Evolutionary conservation across 1,140 invertebrate genomes (phyloP).

Genomic region (Lepidurus couesii): DNA sequence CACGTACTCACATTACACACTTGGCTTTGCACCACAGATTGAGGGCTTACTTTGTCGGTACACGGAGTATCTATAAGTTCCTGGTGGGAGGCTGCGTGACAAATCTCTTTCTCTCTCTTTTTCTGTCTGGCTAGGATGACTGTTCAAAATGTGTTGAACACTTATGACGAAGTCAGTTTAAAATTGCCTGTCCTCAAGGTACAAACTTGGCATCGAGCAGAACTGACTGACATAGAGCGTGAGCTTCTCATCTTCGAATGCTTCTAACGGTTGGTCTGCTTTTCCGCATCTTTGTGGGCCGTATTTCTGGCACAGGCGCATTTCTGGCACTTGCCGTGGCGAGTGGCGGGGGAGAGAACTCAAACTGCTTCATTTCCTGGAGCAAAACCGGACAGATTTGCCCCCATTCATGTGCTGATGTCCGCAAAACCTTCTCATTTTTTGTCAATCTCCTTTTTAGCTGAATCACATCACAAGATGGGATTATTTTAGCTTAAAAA

Average conservation of each 20-base stretch:
- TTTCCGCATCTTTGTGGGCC: not conserved
- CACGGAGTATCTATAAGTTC: not conserved
- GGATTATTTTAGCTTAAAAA: not conserved
- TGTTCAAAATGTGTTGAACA: too few relatives aligned
- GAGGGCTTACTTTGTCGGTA: not conserved
- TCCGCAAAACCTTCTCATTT: not conserved
- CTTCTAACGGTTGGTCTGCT: not conserved
- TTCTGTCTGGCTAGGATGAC: too few relatives aligned
- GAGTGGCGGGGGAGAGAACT: not conserved
- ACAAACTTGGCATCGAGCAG: not conserved
- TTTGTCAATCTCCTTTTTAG: not conserved
- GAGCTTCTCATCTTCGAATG: not conserved
- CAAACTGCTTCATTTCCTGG: slow-evolving; percentile 8
- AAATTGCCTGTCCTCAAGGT: not conserved
- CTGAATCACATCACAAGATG: not conserved
- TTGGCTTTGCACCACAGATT: not conserved
- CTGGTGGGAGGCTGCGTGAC: too few relatives aligned
- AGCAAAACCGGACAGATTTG: not conserved
- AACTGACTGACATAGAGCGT: not conserved
- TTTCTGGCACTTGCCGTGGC: not conserved
- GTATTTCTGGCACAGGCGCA: not conserved
- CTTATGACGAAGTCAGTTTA: not conserved
- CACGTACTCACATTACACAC: not conserved
- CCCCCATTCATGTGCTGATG: not conserved
- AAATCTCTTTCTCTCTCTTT: too few relatives aligned